Base-by-base conservation (phyloP, 2,888 invertebrate genomes). In the Scotopteryx bipunctaria region DNA sequence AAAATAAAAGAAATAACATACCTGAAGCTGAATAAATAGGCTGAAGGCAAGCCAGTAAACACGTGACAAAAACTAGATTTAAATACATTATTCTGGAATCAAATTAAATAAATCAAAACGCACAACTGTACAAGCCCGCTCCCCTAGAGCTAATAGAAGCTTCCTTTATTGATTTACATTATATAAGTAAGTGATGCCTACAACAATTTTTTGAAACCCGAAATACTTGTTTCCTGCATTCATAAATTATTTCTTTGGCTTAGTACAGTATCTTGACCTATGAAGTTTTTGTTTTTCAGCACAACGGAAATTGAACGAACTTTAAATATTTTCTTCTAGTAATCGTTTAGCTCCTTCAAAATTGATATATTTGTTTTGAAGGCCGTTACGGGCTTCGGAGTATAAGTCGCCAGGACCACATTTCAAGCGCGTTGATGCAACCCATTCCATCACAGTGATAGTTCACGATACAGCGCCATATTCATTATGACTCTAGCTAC, bases 1-100 rank as follows among this genome's bases (percentile, higher is more conserved):
- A 25, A 17, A 25, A 16, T 21, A 3, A 9, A 13, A 16, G 8
- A 40, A 31, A 14, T 17, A 2, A 21, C 40, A 14, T 52, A 59
- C 61, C 52, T 9, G 50, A 35, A 17, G 29, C 32, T 9, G 57
- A 31, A 21, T 37, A 36, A 29, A 47, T 36, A 17, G 51, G 46
- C 35, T 50, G 45, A 0, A 49, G 4, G 15, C 41, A 50, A 21
- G 54, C 47, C 17, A 57, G n/a, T 2, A 57, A 45, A 36, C 48
- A 51, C 14, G 47, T 23, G 8, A 52, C 8, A 0, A 56, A 49
- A 37, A 54, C 4, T 9, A 50, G 3, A 5, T 44, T 54, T 1
- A 33, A 17, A 3, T 37, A 16, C 61, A 62, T 62, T 27, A 16
- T 57, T 8, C 19, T 32, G 37, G 13, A 32, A 21, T 23, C 8